phyloP scores from a whole-genome alignment of 2,888 invertebrate genomes.

The Cosmia pyralina region DNA sequence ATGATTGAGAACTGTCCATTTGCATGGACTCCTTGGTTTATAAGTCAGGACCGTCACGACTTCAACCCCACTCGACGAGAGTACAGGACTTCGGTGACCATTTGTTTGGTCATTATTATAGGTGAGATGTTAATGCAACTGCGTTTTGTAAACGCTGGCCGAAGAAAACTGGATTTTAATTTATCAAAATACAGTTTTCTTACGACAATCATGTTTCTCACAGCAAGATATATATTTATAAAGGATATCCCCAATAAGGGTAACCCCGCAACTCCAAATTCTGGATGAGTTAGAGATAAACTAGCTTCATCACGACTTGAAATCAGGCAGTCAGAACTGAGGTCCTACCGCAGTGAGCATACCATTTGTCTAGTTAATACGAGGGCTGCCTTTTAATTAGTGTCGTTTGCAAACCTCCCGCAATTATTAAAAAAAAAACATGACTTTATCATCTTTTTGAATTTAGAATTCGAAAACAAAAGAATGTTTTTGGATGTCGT shows the following conservation, averaged over 20 bases:
- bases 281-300: not conserved
- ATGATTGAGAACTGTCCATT: not conserved
- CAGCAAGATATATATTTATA: not conserved
- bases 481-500: too few species aligned
- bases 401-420: too few species aligned
- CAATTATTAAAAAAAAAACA: too few species aligned
- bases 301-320: not conserved
- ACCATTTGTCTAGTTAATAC: not conserved
- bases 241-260: not conserved
- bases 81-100: slow-evolving; percentile 75
- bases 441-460: too few species aligned
- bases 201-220: too few species aligned
- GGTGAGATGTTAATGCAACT: too few species aligned
- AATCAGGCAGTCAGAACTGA: not conserved
- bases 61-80: slow-evolving; percentile 79
- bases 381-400: too few species aligned
- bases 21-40: not conserved
- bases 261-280: not conserved
- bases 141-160: slow-evolving; percentile 11
- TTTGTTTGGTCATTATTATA: slow-evolving; percentile 55
- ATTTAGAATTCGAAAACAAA: too few species aligned
- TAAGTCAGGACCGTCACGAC: slow-evolving; percentile 79
- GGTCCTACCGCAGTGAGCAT: not conserved
- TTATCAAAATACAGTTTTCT: too few species aligned
- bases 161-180: too few species aligned